These are phyloP conservation scores for Rosalia funebris DNA, from an alignment of 2,888 invertebrate genomes.

Conservation along the genomic window DNA sequence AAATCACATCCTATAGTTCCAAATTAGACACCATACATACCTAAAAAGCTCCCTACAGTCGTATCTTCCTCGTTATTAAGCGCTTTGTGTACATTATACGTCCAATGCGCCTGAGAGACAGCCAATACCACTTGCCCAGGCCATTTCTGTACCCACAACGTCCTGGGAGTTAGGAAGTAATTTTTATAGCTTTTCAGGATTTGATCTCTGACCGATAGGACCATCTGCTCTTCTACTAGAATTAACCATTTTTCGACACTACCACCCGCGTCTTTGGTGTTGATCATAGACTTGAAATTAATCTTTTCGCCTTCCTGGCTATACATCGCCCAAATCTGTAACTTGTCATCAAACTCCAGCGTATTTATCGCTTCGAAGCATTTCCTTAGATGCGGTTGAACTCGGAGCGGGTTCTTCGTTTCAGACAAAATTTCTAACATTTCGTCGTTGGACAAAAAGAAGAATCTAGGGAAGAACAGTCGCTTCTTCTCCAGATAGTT, in stretches of 20 bases:
- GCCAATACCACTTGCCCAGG: conserved; percentile 78
- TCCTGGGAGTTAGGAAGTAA: conserved; percentile 69
- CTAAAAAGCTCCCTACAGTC: conserved; percentile 66
- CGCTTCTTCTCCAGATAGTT: conserved; percentile 86
- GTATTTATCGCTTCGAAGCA: conserved; percentile 88
- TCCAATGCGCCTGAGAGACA: conserved; percentile 86
- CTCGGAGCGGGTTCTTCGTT: conserved; percentile 85
- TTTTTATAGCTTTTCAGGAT: conserved; percentile 73
- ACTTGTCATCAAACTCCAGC: conserved; percentile 75
- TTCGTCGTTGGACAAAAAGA: conserved; percentile 91
- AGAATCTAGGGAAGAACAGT: conserved; percentile 85
- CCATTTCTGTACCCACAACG: conserved; percentile 70
- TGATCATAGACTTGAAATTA: conserved; percentile 59
- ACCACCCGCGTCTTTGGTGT: conserved; percentile 73
- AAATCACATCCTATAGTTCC: too few relatives aligned
- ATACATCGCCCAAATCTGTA: conserved; percentile 81
- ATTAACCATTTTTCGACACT: conserved; percentile 89
- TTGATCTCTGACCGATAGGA: conserved; percentile 76
- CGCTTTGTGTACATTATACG: conserved; percentile 77
- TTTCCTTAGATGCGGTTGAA: conserved; percentile 87
- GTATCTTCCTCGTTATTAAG: conserved; percentile 69
- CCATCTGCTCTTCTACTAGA: conserved; percentile 85
- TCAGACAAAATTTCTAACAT: conserved; percentile 90
- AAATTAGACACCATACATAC: too few relatives aligned
- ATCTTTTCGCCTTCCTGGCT: conserved; percentile 82